These are phyloP conservation scores for Ahaetulla prasina DNA, from an alignment of 2,113 vertebrate species.

Conservation along the genomic window DNA sequence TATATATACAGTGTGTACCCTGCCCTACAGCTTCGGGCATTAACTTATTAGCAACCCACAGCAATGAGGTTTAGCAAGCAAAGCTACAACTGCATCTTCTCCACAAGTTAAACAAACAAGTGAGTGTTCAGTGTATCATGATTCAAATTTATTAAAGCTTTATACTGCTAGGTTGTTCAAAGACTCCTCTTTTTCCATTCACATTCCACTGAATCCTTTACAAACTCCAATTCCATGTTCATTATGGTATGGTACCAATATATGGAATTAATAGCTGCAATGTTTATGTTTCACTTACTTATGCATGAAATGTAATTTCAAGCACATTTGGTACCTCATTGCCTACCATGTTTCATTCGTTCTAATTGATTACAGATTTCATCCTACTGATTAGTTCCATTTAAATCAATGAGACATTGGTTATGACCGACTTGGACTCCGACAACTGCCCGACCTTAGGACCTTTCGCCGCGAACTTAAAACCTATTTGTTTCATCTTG, in stretches of 20 bases:
- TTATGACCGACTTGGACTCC: neutral
- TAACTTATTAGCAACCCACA: neutral
- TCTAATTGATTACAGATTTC: neutral
- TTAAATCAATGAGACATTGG: neutral
- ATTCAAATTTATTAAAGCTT: neutral
- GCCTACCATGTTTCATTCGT: neutral
- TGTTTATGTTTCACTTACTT: neutral
- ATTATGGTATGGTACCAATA: neutral
- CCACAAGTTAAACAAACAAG: neutral
- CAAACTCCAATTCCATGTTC: neutral
- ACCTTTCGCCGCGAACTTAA: too few species aligned
- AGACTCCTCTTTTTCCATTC: neutral
- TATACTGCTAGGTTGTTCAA: neutral
- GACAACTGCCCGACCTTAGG: too few species aligned
- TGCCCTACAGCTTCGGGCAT: neutral
- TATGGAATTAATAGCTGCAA: neutral
- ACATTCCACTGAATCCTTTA: neutral
- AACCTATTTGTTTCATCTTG: too few species aligned
- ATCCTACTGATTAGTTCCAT: neutral
- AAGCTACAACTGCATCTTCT: neutral
- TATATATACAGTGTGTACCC: neutral
- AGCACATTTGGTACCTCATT: neutral
- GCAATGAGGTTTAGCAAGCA: neutral
- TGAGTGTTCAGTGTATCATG: neutral
- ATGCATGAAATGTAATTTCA: neutral